phyloP scores from a whole-genome alignment of 1,140 invertebrate species.

The Bombus superbus region DNA sequence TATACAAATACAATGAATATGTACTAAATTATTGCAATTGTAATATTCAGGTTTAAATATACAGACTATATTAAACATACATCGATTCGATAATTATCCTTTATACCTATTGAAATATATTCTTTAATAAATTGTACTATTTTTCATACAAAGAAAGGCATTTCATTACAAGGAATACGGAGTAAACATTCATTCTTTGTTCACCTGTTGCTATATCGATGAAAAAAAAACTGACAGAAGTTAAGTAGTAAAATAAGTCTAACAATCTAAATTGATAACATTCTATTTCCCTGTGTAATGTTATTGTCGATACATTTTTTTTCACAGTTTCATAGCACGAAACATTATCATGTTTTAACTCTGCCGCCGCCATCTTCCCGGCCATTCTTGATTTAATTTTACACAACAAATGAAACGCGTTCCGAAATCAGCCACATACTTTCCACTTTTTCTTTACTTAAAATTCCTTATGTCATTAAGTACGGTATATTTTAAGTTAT shows the following conservation, averaged over 20 bases:
- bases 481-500: background rate
- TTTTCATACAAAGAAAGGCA: background rate
- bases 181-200: conserved; percentile 46
- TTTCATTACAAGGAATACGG: background rate
- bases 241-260: conserved; percentile 75
- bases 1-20: background rate
- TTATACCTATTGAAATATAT: background rate
- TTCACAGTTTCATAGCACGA: conserved; percentile 62
- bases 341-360: conserved; percentile 71
- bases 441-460: conserved; percentile 9
- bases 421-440: conserved; percentile 12
- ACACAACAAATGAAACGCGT: conserved; percentile 39
- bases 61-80: background rate
- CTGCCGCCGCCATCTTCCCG: conserved; percentile 76
- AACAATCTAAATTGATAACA: conserved; percentile 67
- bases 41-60: background rate
- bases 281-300: conserved; percentile 63
- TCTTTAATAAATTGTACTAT: background rate
- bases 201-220: conserved; percentile 78
- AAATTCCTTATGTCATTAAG: background rate
- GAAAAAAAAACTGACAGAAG: conserved; percentile 75
- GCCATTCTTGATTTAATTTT: conserved; percentile 49
- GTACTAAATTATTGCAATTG: background rate
- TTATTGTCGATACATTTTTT: conserved; percentile 46
- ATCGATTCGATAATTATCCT: background rate